These are phyloP conservation scores for Gymnoscopelus braueri DNA, from an alignment of 2,797 vertebrate genomes.

Conservation along the genomic window DNA sequence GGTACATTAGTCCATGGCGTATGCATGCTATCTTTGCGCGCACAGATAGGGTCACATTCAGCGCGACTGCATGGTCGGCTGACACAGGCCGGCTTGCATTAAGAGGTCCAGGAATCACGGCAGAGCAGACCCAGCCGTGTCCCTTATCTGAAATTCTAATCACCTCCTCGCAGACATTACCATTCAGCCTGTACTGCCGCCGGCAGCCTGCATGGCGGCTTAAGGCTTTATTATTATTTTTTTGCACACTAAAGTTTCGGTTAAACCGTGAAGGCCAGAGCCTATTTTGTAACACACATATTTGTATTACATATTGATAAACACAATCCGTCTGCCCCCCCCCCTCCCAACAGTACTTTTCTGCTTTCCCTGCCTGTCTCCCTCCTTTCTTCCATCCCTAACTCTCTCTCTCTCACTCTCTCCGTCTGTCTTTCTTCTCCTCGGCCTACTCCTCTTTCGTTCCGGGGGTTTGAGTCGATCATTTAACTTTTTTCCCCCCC, in stretches of 20 bases:
- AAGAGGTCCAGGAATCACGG: slow-evolving; percentile 47
- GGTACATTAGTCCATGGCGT: slow-evolving; percentile 45
- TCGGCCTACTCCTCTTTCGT: slow-evolving; percentile 37
- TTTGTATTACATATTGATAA: slow-evolving; percentile 72
- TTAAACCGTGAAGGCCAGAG: slow-evolving; percentile 64
- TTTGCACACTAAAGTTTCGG: slow-evolving; percentile 59
- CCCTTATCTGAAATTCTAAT: slow-evolving; percentile 77
- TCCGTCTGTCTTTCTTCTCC: slow-evolving; percentile 42
- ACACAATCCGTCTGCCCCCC: slow-evolving; percentile 54
- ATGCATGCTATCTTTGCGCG: slow-evolving; percentile 52
- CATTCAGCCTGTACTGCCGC: slow-evolving; percentile 57
- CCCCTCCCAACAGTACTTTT: too few species aligned
- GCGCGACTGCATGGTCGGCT: slow-evolving; percentile 50
- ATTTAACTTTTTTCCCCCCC: neutral
- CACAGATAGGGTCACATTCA: slow-evolving; percentile 70
- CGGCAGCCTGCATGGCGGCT: slow-evolving; percentile 44
- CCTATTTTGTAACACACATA: slow-evolving; percentile 52
- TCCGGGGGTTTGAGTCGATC: slow-evolving; percentile 45
- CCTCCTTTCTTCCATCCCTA: slow-evolving; percentile 31
- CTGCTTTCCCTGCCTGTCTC: slow-evolving; percentile 26
- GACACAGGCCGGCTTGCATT: slow-evolving; percentile 57
- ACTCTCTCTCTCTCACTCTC: slow-evolving; percentile 2
- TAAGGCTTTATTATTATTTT: slow-evolving; percentile 38
- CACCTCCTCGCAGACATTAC: slow-evolving; percentile 62
- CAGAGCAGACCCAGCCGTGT: slow-evolving; percentile 31